Evolutionary conservation across 2,888 invertebrate genomes (phyloP).

Genomic region (Agrenia bidenticulata): DNA sequence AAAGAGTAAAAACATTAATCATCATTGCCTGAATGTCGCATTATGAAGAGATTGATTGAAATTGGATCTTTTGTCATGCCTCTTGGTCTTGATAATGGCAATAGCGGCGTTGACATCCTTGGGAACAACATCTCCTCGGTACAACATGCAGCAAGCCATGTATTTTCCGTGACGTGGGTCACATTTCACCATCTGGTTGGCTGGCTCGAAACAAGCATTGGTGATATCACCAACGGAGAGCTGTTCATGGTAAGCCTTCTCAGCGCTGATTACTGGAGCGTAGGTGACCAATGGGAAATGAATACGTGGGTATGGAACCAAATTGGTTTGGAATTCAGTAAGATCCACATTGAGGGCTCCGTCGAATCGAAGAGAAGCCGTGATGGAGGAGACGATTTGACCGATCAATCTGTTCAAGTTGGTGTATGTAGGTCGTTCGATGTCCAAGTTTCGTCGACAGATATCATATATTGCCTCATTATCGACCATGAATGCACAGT

Average conservation of each 20-base stretch:
- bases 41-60: not conserved
- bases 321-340: constrained; percentile 83
- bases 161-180: constrained; percentile 56
- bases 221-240: constrained; percentile 72
- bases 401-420: constrained; percentile 94
- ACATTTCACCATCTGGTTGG: constrained; percentile 74
- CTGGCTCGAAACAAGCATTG: constrained; percentile 92
- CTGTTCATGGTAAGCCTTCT: constrained; percentile 80
- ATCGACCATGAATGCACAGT: constrained; percentile 96
- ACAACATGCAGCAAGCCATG: constrained; percentile 75
- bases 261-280: constrained; percentile 60
- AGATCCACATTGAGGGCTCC: constrained; percentile 91
- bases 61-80: constrained; percentile 12
- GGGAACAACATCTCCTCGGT: constrained; percentile 80
- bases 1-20: not conserved
- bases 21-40: not conserved
- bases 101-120: constrained; percentile 75
- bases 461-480: constrained; percentile 76
- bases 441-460: constrained; percentile 76
- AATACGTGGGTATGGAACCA: constrained; percentile 60
- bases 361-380: constrained; percentile 88
- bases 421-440: constrained; percentile 93
- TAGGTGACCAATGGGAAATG: constrained; percentile 59
- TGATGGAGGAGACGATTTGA: constrained; percentile 82
- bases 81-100: constrained; percentile 68